Evolutionary conservation across 53 echinoderm and acorn worm species (phyloP), one percentile per base, ranked within the genome.

Genomic region (Echinarachnius parma): DNA sequence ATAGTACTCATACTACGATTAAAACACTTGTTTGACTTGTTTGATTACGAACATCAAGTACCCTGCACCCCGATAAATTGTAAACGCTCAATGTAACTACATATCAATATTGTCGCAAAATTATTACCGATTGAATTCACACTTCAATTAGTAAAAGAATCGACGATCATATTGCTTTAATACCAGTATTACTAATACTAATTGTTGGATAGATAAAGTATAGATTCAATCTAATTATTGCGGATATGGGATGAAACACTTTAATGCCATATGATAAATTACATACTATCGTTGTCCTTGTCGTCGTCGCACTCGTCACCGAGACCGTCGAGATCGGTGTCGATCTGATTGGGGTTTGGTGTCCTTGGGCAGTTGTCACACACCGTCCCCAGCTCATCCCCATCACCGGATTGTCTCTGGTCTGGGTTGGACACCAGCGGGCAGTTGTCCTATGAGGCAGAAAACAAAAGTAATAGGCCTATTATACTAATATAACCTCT

Each of bases 381-480:
- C 28, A 69, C 62, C 5, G 61, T 69, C 2, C 98, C 98, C 0
- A 98, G 49, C 8, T 37, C 46, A 31, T 93, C 93, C 48, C 76
- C 56, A 30, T 83, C 80, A 4, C n/a, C 34, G 3, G 33, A 14
- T 7, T 52, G 82, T 14, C 55, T 62, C 34, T 98, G 98, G 44
- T 80, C 61, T 4, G 82, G 80, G 66, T 98, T 98, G 0, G 48
- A 37, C 1, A 80, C 80, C 52, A 85, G 76, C 9, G 86, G 85
- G 34, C 98, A 98, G 76, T 98, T 98, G 60, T 98, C 98, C 98
- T 98, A 61, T n/a, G n/a, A n/a, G n/a, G n/a, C n/a, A n/a, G n/a
- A n/a, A n/a, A n/a, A n/a, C n/a, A n/a, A n/a, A n/a, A n/a, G n/a
- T n/a, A n/a, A n/a, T n/a, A n/a, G n/a, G n/a, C n/a, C n/a, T n/a